Percentiles rank a stretch among this genome's conserved stretches.
Conservation (phyloP, 2,113 vertebrate species). For the Cinclus mexicanus region DNA sequence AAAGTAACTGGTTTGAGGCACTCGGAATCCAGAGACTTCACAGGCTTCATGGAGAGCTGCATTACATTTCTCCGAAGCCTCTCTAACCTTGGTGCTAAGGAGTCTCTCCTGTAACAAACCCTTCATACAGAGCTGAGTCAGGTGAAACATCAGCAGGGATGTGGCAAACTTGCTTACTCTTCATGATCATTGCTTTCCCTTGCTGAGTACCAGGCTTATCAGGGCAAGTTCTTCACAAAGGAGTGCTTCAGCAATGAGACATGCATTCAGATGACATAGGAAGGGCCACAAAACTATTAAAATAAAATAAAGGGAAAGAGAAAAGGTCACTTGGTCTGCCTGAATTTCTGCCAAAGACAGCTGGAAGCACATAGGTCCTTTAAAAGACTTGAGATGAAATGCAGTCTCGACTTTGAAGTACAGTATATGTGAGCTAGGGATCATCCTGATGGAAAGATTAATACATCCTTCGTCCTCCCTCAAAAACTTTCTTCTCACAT, state of each 20-base stretch:
- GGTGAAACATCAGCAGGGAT: constrained; percentile 5
- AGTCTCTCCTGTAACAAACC: constrained; percentile 11
- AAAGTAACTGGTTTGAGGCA: constrained; percentile 26
- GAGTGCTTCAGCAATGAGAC: neutral
- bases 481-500: neutral
- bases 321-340: neutral
- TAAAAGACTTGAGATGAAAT: neutral
- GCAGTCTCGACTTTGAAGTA: neutral
- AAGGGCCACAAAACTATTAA: neutral
- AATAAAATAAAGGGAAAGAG: neutral
- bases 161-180: constrained; percentile 27
- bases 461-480: neutral
- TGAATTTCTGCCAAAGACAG: neutral
- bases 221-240: neutral
- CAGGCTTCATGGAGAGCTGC: neutral
- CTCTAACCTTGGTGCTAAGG: neutral
- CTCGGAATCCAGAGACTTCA: neutral
- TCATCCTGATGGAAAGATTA: neutral
- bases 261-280: neutral
- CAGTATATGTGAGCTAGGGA: neutral
- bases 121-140: neutral
- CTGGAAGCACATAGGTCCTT: neutral
- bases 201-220: neutral
- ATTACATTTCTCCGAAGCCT: neutral
- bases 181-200: neutral